Percentiles rank a stretch among this genome's conserved stretches.
Evolutionary conservation across 2,113 vertebrate genomes (phyloP).

Genomic region (Pomatostomus ruficeps): DNA sequence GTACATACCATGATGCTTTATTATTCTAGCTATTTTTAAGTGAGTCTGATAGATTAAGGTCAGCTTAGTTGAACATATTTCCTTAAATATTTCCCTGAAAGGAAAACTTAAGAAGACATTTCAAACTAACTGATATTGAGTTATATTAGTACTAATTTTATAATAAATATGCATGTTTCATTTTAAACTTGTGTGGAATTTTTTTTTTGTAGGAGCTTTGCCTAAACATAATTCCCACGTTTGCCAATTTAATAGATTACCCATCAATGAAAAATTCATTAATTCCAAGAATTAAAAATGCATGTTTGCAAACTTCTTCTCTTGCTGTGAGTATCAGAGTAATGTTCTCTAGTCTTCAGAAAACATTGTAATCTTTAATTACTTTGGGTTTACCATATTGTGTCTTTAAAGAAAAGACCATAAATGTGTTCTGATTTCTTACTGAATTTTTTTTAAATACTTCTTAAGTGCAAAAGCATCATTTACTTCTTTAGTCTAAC

Average conservation of each 20-base stretch:
- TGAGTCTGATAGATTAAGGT: background rate
- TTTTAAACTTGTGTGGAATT: background rate
- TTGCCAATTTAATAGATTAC: slow-evolving; percentile 98
- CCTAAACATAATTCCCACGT: slow-evolving; percentile 96
- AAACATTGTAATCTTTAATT: background rate
- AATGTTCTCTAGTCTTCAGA: background rate
- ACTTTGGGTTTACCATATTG: background rate
- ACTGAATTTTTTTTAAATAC: background rate
- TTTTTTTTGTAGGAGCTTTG: slow-evolving; percentile 87
- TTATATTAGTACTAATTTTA: background rate
- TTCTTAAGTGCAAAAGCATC: background rate
- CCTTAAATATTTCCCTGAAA: background rate
- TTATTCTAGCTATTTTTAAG: background rate
- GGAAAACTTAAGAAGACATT: background rate
- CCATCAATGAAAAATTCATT: slow-evolving; percentile 99
- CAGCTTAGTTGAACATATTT: background rate
- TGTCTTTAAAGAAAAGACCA: background rate
- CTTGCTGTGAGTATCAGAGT: slow-evolving; percentile 86
- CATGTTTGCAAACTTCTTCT: slow-evolving; percentile 95
- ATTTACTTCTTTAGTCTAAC: background rate
- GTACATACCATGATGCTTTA: background rate
- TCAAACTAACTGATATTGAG: background rate
- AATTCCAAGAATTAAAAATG: slow-evolving; percentile 94
- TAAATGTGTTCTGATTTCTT: background rate
- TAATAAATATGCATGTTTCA: background rate